Evolutionary conservation across 2,888 invertebrate species (phyloP).

Genomic region (Taenaris catops): DNA sequence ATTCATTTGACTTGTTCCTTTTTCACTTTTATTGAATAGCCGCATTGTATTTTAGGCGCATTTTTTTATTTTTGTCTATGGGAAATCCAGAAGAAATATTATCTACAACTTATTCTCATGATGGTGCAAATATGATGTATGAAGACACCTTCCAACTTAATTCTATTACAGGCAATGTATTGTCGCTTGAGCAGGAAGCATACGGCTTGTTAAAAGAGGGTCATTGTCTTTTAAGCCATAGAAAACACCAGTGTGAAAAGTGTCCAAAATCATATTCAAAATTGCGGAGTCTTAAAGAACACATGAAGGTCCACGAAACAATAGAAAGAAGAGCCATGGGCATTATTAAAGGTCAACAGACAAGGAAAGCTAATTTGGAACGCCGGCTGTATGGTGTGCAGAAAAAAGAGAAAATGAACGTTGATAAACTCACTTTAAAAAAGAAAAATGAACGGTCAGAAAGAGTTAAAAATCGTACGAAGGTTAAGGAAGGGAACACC

Average conservation of each 20-base stretch:
- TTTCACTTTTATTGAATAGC: no score
- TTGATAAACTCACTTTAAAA: conserved; percentile 8
- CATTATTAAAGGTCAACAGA: conserved; percentile 41
- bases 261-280: conserved; percentile 46
- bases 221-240: conserved; percentile 14
- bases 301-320: conserved; percentile 47
- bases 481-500: conserved; percentile 22
- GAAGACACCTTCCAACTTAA: conserved; percentile 57
- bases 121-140: conserved; percentile 32
- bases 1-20: no score
- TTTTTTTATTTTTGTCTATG: no score
- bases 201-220: conserved; percentile 50
- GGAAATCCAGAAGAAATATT: conserved; percentile 59
- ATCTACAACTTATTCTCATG: conserved; percentile 35
- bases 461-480: conserved; percentile 35
- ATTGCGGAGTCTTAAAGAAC: conserved; percentile 34
- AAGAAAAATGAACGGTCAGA: conserved; percentile 25
- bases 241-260: conserved; percentile 28
- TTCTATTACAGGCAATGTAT: conserved; percentile 62
- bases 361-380: conserved; percentile 38
- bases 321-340: conserved; percentile 53
- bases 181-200: conserved; percentile 63
- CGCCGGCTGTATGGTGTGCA: conserved; percentile 28
- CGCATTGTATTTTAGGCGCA: no score
- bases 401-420: conserved; percentile 25